A percentile compares a stretch with the other conserved stretches of the same genome.
phyloP scores from a whole-genome alignment of 2,888 invertebrate species.

The Chymomyza caudatula region DNA sequence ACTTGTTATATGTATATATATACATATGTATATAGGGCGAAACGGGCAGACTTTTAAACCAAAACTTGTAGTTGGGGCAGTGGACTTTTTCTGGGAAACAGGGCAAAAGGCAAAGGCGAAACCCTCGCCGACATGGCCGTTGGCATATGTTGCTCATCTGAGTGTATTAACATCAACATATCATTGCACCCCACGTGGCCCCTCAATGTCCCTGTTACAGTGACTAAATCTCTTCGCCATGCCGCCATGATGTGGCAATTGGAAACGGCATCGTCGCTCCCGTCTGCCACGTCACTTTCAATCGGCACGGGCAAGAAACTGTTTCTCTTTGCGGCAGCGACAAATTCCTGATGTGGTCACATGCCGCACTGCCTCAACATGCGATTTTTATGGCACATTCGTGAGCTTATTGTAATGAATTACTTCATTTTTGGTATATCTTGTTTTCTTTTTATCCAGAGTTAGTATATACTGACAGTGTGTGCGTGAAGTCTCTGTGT shows the following conservation, averaged over 20 bases:
- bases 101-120: conserved; percentile 1
- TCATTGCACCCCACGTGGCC: conserved; percentile 29
- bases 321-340: background rate
- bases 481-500: background rate
- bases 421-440: conserved; percentile 48
- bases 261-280: conserved; percentile 4
- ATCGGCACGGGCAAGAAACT: conserved; percentile 1
- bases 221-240: background rate
- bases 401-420: conserved; percentile 77
- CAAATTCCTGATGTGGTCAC: conserved; percentile 6
- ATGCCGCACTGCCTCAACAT: conserved; percentile 20
- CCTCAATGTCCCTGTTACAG: conserved; percentile 9
- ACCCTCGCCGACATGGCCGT: conserved; percentile 39
- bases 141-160: conserved; percentile 25
- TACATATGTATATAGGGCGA: background rate
- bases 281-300: conserved; percentile 36
- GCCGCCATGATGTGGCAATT: background rate
- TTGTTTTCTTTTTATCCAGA: too few relatives aligned
- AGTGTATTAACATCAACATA: conserved; percentile 41
- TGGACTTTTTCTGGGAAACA: background rate
- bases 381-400: conserved; percentile 76
- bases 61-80: background rate
- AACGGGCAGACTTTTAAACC: background rate
- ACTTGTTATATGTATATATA: conserved; percentile 3
- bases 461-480: background rate